Evolutionary conservation across 2,888 invertebrate species (phyloP).

Genomic region (Drosophila merina): DNA sequence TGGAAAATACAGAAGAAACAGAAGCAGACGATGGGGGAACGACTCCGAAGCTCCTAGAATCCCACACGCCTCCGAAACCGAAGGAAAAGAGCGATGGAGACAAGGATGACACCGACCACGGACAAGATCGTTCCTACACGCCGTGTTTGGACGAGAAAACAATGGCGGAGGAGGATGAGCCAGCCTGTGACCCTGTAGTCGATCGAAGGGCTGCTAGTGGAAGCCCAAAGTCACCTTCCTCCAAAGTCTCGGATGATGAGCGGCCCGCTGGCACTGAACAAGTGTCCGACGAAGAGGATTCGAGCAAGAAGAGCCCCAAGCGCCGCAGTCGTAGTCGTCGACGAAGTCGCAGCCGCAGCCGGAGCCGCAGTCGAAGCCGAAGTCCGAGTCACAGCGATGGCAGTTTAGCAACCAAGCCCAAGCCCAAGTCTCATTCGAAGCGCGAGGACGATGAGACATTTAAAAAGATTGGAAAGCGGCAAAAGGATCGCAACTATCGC

Average conservation of each 20-base stretch:
- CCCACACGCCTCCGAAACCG: conserved; percentile 6
- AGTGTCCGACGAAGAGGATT: conserved; percentile 90
- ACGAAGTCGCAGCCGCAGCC: conserved; percentile 15
- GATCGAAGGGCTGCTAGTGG: conserved; percentile 6
- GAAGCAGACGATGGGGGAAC: not conserved
- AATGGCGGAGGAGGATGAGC: conserved; percentile 64
- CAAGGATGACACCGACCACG: conserved; percentile 77
- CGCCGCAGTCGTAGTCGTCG: conserved; percentile 44
- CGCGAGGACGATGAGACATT: conserved; percentile 85
- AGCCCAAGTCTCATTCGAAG: conserved; percentile 48
- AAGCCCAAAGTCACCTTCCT: conserved; percentile 20
- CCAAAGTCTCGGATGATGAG: conserved; percentile 21
- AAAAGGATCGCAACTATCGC: conserved; percentile 91
- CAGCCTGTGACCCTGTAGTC: conserved; percentile 3
- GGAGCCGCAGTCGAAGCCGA: conserved; percentile 30
- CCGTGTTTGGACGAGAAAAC: conserved; percentile 89
- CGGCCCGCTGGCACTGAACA: conserved; percentile 88
- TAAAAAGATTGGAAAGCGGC: conserved; percentile 91
- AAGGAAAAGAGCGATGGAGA: conserved; percentile 17
- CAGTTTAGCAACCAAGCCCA: conserved; percentile 39
- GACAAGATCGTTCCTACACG: conserved; percentile 89
- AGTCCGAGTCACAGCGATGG: conserved; percentile 36
- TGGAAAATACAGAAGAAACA: conserved; percentile 83
- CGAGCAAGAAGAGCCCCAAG: conserved; percentile 54
- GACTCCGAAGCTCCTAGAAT: not conserved